A percentile compares a stretch with the other conserved stretches of the same genome.
Conservation (phyloP, 1,140 invertebrate genomes). For the Teleopsis dalmanni region DNA sequence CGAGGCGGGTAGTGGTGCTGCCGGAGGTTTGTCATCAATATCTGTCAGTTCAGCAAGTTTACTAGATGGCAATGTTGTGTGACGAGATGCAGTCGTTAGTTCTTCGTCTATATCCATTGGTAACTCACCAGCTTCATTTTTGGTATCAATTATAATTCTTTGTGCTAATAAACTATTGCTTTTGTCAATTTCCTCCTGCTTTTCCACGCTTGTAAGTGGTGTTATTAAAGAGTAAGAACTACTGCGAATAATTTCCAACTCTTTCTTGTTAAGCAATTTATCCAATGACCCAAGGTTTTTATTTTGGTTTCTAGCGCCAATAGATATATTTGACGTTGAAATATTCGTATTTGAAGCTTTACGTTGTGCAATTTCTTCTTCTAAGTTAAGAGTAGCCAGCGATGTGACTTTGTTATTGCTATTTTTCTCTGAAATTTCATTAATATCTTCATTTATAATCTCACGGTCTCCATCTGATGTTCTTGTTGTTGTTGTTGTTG, state of each 20-base stretch:
- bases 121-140: conserved; percentile 26
- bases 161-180: no score
- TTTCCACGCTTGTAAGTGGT: background rate
- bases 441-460: conserved; percentile 11
- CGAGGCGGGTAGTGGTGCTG: conserved; percentile 34
- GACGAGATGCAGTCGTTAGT: conserved; percentile 32
- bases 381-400: conserved; percentile 17
- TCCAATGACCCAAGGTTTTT: conserved; percentile 25
- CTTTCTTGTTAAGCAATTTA: conserved; percentile 34
- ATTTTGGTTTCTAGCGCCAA: conserved; percentile 7
- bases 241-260: conserved; percentile 26
- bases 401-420: conserved; percentile 17
- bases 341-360: conserved; percentile 22
- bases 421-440: conserved; percentile 3
- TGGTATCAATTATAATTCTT: conserved; percentile 8
- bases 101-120: conserved; percentile 42
- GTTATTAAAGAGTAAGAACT: no score
- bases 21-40: conserved; percentile 34
- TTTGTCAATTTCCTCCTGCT: conserved; percentile 1
- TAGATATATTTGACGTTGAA: conserved; percentile 1
- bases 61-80: conserved; percentile 21
- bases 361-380: conserved; percentile 33
- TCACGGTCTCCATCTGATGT: background rate
- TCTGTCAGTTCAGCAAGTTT: conserved; percentile 17
- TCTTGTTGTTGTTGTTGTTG: background rate